Conservation (phyloP, 1,140 invertebrate genomes). For the Gonatopus flavifemur region DNA sequence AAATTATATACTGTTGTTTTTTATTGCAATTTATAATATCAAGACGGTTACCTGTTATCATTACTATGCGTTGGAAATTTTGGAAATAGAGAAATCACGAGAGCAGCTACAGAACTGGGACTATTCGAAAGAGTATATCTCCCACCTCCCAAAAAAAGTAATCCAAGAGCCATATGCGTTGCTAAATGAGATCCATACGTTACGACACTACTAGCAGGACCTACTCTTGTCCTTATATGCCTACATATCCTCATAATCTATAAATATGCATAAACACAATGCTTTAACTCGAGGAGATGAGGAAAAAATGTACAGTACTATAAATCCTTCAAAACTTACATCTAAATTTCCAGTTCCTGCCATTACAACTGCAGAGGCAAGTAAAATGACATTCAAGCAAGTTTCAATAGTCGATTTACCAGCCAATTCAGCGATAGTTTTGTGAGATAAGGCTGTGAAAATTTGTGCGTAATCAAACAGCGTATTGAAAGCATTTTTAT, state of each 20-base stretch:
- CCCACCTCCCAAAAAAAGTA: conserved; percentile 93
- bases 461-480: conserved; percentile 69
- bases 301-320: not conserved
- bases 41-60: conserved; percentile 84
- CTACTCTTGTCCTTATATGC: conserved; percentile 74
- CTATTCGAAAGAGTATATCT: conserved; percentile 83
- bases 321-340: conserved; percentile 52
- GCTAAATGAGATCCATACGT: conserved; percentile 92
- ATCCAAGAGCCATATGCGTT: conserved; percentile 89
- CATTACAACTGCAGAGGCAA: conserved; percentile 87
- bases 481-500: conserved; percentile 77
- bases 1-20: too few relatives aligned
- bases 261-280: conserved; percentile 1
- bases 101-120: conserved; percentile 80
- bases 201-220: conserved; percentile 66
- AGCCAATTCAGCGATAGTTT: conserved; percentile 80
- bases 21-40: not conserved
- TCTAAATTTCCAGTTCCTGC: conserved; percentile 89
- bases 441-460: conserved; percentile 67
- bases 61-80: conserved; percentile 96
- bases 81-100: conserved; percentile 92
- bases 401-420: conserved; percentile 89
- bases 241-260: conserved; percentile 76
- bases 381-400: conserved; percentile 80
- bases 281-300: too few relatives aligned